Conservation (phyloP, 2,888 invertebrate species). For the Philopedon plagiatum region DNA sequence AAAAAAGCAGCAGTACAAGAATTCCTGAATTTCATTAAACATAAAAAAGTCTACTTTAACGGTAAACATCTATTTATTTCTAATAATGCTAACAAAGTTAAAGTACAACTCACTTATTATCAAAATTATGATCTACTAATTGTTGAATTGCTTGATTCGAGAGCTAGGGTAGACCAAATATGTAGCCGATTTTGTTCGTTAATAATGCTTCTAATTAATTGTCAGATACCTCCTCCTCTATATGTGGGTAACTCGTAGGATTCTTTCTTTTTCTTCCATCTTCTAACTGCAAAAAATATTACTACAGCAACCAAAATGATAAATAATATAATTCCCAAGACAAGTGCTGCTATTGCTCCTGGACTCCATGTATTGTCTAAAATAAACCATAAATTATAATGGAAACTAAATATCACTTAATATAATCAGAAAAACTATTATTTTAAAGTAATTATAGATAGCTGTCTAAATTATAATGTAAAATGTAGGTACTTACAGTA, state of each 20-base stretch:
- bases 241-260: conserved; percentile 74
- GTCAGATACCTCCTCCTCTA: conserved; percentile 61
- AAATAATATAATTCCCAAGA: conserved; percentile 75
- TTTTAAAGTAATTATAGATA: too few relatives aligned
- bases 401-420: too few relatives aligned
- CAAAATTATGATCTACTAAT: not conserved
- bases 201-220: conserved; percentile 54
- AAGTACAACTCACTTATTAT: not conserved
- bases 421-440: too few relatives aligned
- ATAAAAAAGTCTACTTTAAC: too few relatives aligned
- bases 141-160: conserved; percentile 17
- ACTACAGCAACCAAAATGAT: conserved; percentile 75
- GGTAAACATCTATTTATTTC: too few relatives aligned
- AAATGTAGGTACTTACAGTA: conserved; percentile 64
- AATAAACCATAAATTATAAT: conserved; percentile 41
- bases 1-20: too few relatives aligned
- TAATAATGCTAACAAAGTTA: too few relatives aligned
- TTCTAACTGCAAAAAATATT: conserved; percentile 73
- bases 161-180: conserved; percentile 41
- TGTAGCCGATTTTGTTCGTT: conserved; percentile 53
- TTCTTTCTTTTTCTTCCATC: conserved; percentile 73
- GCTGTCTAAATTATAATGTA: too few relatives aligned
- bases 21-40: too few relatives aligned
- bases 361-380: conserved; percentile 62
- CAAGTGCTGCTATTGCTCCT: conserved; percentile 78